A percentile compares a stretch with the other conserved stretches of the same genome.
phyloP scores from a whole-genome alignment of 2,797 vertebrate species.

The Ceyx erithaca region DNA sequence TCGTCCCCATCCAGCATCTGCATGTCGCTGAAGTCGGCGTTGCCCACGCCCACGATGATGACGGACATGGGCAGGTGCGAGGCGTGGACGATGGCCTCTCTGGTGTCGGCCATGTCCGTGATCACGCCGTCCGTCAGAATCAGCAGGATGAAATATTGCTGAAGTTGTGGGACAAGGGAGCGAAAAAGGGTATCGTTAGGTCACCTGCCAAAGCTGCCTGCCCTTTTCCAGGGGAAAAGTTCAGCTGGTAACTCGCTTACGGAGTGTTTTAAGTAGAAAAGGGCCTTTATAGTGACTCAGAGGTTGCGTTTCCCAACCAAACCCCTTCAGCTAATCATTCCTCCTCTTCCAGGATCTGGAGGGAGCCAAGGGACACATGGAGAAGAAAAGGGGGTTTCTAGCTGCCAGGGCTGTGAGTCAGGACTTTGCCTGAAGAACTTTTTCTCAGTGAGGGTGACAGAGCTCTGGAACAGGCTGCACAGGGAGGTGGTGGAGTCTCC shows the following conservation, averaged over 20 bases:
- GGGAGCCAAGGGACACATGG: neutral
- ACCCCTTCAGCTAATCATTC: neutral
- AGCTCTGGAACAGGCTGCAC: too few species aligned
- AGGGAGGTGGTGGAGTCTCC: too few species aligned
- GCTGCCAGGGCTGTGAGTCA: neutral
- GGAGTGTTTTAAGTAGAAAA: neutral
- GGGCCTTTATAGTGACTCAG: neutral
- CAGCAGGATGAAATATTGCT: conserved; percentile 99
- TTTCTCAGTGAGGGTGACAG: too few species aligned
- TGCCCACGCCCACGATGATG: conserved; percentile 97
- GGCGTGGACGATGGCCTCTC: conserved; percentile 97
- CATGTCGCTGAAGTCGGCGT: conserved; percentile 98
- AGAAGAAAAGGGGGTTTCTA: neutral
- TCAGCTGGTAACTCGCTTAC: neutral
- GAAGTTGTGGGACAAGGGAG: neutral
- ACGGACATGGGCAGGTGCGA: conserved; percentile 99
- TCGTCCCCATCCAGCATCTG: conserved; percentile 98
- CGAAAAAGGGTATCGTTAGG: neutral
- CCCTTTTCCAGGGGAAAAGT: neutral
- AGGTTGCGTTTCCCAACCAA: neutral
- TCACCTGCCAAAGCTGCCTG: neutral
- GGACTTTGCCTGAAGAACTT: neutral
- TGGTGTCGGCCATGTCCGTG: conserved; percentile 98
- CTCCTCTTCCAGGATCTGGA: neutral
- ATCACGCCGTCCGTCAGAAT: conserved; percentile 98